Evolutionary conservation across 2,888 invertebrate genomes (phyloP).

Genomic region (Kryphioiulus occultus): DNA sequence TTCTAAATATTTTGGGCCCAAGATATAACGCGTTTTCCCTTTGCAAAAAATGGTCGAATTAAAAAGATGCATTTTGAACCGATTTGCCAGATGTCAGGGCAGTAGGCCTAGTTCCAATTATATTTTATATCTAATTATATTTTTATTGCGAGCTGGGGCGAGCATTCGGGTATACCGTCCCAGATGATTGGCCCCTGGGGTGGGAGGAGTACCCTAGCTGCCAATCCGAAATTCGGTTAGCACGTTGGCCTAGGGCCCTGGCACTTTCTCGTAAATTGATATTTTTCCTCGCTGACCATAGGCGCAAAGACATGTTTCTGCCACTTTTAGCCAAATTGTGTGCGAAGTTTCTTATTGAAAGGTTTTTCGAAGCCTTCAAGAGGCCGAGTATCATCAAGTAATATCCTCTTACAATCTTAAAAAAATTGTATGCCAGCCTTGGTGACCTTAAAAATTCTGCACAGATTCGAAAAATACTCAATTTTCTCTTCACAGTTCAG

Average conservation of each 20-base stretch:
- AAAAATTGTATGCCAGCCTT: too few species aligned
- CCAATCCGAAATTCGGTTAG: background rate
- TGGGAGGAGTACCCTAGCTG: constrained; percentile 6
- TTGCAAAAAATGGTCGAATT: background rate
- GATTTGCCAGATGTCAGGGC: constrained; percentile 20
- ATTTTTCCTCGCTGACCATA: background rate
- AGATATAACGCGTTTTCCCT: background rate
- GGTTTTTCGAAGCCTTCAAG: background rate
- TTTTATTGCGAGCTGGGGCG: constrained; percentile 17
- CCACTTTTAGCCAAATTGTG: too few species aligned
- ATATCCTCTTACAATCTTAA: too few species aligned
- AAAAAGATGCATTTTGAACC: background rate
- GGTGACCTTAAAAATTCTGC: too few species aligned
- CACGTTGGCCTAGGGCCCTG: background rate
- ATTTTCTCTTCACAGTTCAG: too few species aligned
- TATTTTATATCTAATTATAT: constrained; percentile 15
- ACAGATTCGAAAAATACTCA: too few species aligned
- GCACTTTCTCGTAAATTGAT: background rate
- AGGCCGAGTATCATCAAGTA: too few species aligned
- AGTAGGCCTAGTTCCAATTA: background rate
- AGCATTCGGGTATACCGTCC: background rate
- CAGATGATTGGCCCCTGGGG: constrained; percentile 1
- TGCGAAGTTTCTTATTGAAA: background rate
- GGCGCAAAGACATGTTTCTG: background rate
- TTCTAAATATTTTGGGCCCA: background rate